A percentile compares a stretch with the other conserved stretches of the same genome.
Evolutionary conservation across 2,888 invertebrate genomes (phyloP).

Genomic region (Minunthozetes semirufus): DNA sequence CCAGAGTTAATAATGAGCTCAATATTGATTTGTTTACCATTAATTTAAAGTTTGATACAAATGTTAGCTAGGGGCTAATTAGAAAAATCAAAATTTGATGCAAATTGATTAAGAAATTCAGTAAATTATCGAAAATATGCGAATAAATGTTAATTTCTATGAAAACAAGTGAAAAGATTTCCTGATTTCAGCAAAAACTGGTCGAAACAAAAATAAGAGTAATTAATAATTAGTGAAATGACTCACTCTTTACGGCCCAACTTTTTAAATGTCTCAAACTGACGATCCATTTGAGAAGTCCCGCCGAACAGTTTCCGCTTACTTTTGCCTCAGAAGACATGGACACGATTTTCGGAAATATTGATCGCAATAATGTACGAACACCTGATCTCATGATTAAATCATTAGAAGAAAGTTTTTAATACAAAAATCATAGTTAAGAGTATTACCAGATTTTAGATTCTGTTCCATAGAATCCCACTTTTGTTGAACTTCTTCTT

Average conservation of each 20-base stretch:
- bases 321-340: constrained; percentile 39
- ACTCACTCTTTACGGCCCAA: constrained; percentile 40
- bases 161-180: no score
- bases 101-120: no score
- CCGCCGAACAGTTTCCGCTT: constrained; percentile 39
- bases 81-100: no score
- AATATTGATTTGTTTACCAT: no score
- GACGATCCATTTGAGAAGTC: constrained; percentile 39
- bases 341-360: constrained; percentile 37
- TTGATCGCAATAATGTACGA: constrained; percentile 26
- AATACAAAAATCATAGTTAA: neutral
- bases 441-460: constrained; percentile 35
- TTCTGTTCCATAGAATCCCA: constrained; percentile 37
- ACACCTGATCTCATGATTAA: constrained; percentile 27
- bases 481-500: constrained; percentile 37
- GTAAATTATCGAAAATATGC: no score
- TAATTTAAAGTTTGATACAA: no score
- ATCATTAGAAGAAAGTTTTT: constrained; percentile 3
- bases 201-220: no score
- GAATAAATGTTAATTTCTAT: no score
- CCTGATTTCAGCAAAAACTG: no score
- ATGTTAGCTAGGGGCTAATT: no score
- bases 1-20: no score
- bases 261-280: constrained; percentile 37
- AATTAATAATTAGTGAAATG: no score